Evolutionary conservation across 2,797 vertebrate genomes (phyloP).

Genomic region (Urophycis tenuis): DNA sequence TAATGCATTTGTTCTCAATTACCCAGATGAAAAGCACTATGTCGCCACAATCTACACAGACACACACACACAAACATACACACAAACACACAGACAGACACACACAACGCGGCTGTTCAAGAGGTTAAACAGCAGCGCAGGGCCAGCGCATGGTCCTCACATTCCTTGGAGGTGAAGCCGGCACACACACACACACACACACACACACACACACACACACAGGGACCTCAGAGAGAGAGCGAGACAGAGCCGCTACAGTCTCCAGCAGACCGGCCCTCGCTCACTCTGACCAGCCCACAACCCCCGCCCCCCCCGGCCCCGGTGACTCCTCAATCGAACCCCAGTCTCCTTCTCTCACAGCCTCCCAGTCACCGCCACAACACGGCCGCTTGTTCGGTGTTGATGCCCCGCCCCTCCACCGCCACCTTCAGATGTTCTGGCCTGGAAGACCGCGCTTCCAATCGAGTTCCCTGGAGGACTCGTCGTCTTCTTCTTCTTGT

Average conservation of each 20-base stretch:
- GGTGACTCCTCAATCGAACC: constrained; percentile 34
- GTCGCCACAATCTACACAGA: constrained; percentile 43
- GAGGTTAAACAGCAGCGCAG: constrained; percentile 41
- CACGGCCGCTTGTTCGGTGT: constrained; percentile 56
- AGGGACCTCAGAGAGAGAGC: constrained; percentile 36
- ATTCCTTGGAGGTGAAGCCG: constrained; percentile 48
- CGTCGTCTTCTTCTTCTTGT: background rate
- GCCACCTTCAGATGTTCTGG: background rate
- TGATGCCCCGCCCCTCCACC: constrained; percentile 36
- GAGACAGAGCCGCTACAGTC: constrained; percentile 42
- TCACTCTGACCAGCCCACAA: background rate
- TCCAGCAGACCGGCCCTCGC: constrained; percentile 34
- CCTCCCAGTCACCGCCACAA: constrained; percentile 61
- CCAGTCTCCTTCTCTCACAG: constrained; percentile 60
- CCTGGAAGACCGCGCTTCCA: background rate
- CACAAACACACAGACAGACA: constrained; percentile 4
- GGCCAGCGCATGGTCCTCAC: constrained; percentile 47
- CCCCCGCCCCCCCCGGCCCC: background rate
- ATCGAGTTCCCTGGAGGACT: background rate
- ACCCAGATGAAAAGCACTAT: constrained; percentile 55
- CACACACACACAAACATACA: constrained; percentile 18
- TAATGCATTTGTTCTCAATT: constrained; percentile 69
- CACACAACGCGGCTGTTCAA: background rate
- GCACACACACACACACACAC: no score
- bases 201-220: no score